These are phyloP conservation scores for zebrafish (Danio rerio) DNA, from an alignment of 2,113 vertebrate species.

Conservation along the genomic window DNA sequence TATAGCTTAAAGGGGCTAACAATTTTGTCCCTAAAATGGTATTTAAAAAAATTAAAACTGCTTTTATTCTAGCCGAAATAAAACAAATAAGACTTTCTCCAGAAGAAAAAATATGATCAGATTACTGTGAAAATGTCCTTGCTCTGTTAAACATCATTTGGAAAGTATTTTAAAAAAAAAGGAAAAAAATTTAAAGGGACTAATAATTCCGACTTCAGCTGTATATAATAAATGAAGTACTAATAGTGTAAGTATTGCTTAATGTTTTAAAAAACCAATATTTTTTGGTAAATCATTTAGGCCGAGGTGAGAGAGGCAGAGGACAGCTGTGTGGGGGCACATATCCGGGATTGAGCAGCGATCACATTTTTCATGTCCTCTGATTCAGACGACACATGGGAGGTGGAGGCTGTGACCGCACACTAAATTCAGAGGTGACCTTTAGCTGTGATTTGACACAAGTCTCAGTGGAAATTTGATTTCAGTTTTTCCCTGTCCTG, in stretches of 20 bases:
- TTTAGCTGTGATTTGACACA: conserved; percentile 56
- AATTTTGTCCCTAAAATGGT: no score
- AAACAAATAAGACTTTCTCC: no score
- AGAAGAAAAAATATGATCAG: no score
- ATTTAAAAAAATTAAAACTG: no score
- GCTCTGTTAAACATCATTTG: no score
- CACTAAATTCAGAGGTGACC: conserved; percentile 57
- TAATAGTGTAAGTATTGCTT: neutral
- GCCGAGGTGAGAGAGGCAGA: conserved; percentile 26
- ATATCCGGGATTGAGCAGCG: conserved; percentile 5
- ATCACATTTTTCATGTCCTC: conserved; percentile 23
- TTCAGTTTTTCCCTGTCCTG: conserved; percentile 31
- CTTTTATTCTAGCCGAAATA: no score
- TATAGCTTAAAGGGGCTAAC: no score
- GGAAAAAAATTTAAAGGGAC: no score
- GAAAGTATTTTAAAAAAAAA: no score
- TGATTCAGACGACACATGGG: conserved; percentile 43
- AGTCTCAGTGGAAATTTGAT: conserved; percentile 39
- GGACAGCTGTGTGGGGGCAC: conserved; percentile 39
- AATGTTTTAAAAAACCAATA: neutral
- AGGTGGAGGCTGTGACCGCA: conserved; percentile 43
- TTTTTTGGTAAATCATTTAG: neutral
- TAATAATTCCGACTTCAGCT: no score
- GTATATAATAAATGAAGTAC: neutral
- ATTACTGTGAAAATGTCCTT: no score